Evolutionary conservation across 2,797 vertebrate genomes (phyloP).

Genomic region (Anableps anableps): DNA sequence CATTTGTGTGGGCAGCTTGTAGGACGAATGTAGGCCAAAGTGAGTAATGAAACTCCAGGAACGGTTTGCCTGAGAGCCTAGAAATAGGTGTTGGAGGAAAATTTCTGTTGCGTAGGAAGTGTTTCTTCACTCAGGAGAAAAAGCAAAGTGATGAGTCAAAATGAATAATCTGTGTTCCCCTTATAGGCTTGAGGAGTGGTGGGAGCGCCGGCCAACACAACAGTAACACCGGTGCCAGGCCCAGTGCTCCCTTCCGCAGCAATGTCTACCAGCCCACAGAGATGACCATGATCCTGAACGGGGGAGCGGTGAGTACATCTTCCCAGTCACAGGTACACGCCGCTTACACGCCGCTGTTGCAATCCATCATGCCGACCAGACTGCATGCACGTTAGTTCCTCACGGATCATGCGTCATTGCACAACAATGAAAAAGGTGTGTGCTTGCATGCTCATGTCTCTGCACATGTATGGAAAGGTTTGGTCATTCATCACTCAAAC

Average conservation of each 20-base stretch:
- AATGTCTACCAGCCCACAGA: conserved; percentile 98
- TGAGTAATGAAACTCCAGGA: conserved; percentile 51
- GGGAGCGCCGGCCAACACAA: conserved; percentile 84
- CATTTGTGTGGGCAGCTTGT: conserved; percentile 24
- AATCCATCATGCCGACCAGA: conserved; percentile 53
- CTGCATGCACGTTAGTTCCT: conserved; percentile 74
- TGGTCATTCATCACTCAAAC: conserved; percentile 45
- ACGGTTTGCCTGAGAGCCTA: conserved; percentile 37
- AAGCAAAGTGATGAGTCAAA: conserved; percentile 38
- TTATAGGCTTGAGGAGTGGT: conserved; percentile 83
- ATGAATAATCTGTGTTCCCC: conserved; percentile 28
- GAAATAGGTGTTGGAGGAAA: conserved; percentile 46
- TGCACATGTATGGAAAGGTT: conserved; percentile 53
- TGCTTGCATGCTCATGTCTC: conserved; percentile 37
- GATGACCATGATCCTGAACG: conserved; percentile 98
- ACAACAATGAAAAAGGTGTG: conserved; percentile 64
- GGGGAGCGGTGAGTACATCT: conserved; percentile 95
- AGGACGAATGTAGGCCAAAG: conserved; percentile 55
- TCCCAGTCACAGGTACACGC: conserved; percentile 75
- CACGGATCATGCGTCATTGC: conserved; percentile 53
- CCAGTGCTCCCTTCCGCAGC: conserved; percentile 95
- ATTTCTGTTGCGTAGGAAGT: conserved; percentile 28
- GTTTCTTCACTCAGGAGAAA: conserved; percentile 22
- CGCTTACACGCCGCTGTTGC: conserved; percentile 70
- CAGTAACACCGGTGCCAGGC: conserved; percentile 87